Conservation (phyloP, 2,113 vertebrate genomes). For the Neomonachus schauinslandi region DNA sequence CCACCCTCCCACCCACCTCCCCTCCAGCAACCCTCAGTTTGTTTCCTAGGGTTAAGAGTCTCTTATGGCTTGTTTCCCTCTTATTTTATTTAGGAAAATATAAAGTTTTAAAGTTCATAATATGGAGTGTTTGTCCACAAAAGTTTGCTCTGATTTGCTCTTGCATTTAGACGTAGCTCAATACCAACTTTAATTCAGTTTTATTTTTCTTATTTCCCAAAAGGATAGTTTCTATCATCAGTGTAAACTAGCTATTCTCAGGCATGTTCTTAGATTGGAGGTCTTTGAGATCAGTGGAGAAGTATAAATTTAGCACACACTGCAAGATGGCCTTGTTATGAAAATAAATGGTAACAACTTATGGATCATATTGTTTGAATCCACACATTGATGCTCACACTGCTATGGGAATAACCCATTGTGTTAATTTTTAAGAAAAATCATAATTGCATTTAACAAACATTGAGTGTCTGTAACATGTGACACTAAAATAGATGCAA, state of each 20-base stretch:
- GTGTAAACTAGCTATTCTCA: neutral
- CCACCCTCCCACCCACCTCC: neutral
- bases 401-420: neutral
- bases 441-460: neutral
- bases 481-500: neutral
- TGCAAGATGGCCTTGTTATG: neutral
- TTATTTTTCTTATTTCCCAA: constrained; percentile 40
- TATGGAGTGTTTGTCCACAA: neutral
- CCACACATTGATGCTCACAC: neutral
- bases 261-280: neutral
- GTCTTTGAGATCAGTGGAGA: neutral
- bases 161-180: neutral
- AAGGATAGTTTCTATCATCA: neutral
- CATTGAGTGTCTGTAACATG: neutral
- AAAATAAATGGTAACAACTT: neutral
- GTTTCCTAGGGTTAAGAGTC: neutral
- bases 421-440: neutral
- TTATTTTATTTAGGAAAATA: neutral
- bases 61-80: neutral
- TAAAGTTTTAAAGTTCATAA: neutral
- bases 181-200: neutral
- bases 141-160: neutral
- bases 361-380: neutral
- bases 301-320: neutral
- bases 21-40: neutral